Base-by-base conservation (phyloP, 2,113 vertebrate genomes). In the Aspidoscelis tigris region DNA sequence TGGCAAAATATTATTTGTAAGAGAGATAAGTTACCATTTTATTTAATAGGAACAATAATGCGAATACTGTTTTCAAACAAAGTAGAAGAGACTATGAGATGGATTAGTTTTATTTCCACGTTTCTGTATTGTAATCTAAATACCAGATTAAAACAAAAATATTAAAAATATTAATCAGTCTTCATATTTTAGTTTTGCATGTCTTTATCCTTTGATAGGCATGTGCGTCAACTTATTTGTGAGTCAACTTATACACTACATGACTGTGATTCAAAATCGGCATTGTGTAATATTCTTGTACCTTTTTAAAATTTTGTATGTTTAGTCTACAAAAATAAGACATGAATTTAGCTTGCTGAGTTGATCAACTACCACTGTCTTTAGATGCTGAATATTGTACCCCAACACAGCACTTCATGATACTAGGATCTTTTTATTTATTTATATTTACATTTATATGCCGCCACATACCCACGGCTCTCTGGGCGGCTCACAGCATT, bases 141-240 rank as follows among this genome's bases (percentile, higher is more conserved):
- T 26, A 84, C 39, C 39, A 71, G 41, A 47, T 78, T 72, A 41
- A 78, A 53, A 33, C 33, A 33, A 33, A 71, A 71, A 84, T 84
- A 84, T 78, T 84, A 72, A 78, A 33, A 72, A 72, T 84, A 78
- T 84, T 84, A 78, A 72, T 84, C 76, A 84, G 53, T 47, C 68
- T 44, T 47, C 68, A 70, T 72, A 78, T 71, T 71, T 82, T 82
- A 82, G 53, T 84, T 39, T 72, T 84, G 68, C 69, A 64, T 72
- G 39, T 64, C 26, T 84, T 84, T 84, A 78, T 78, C 75, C 65
- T 77, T 78, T 75, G 83, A 55, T 55, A 78, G 10, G 18, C 26
- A 78, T 20, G 6, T 75, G 33, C 33, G 33, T 33, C 33, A 33
- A 61, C 24, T 75, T 82, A 64, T 71, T 72, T 65, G 68, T 78